Evolutionary conservation across 2,888 invertebrate genomes (phyloP).

Genomic region (Callimorpha dominula): DNA sequence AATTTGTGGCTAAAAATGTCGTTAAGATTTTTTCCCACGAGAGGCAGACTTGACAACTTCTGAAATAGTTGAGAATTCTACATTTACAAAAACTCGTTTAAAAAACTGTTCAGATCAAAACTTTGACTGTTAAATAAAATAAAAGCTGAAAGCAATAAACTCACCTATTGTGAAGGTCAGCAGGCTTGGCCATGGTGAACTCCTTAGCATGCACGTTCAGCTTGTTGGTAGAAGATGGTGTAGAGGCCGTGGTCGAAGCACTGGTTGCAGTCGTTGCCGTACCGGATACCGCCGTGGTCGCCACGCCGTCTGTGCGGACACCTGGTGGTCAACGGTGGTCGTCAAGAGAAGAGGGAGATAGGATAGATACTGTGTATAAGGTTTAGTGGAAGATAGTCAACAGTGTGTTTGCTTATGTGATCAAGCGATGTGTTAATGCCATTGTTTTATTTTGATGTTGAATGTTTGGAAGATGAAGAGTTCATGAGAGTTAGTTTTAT

Average conservation of each 20-base stretch:
- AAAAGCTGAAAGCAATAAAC: conserved; percentile 38
- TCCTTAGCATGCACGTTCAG: conserved; percentile 96
- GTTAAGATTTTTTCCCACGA: not conserved
- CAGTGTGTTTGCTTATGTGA: conserved; percentile 14
- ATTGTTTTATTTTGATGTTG: conserved; percentile 15
- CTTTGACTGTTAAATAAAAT: not conserved
- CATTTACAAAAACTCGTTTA: not conserved
- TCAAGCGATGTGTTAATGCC: not conserved
- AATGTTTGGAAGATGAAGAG: conserved; percentile 27
- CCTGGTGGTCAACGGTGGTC: conserved; percentile 84
- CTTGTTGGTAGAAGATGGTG: conserved; percentile 83
- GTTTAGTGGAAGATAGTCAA: conserved; percentile 47
- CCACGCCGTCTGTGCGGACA: conserved; percentile 88
- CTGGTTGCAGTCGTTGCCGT: conserved; percentile 66
- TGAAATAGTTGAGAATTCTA: not conserved
- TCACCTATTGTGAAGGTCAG: conserved; percentile 84
- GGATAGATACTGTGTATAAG: conserved; percentile 63
- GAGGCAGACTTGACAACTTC: not conserved
- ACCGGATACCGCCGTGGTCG: conserved; percentile 56
- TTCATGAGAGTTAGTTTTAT: not conserved
- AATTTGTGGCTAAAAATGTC: not conserved
- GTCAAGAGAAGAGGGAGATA: conserved; percentile 84
- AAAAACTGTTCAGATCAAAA: not conserved
- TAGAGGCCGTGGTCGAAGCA: conserved; percentile 58
- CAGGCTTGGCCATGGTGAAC: conserved; percentile 92